phyloP scores from a whole-genome alignment of 2,797 vertebrate genomes.

The Enteromius unitaeniatus region DNA sequence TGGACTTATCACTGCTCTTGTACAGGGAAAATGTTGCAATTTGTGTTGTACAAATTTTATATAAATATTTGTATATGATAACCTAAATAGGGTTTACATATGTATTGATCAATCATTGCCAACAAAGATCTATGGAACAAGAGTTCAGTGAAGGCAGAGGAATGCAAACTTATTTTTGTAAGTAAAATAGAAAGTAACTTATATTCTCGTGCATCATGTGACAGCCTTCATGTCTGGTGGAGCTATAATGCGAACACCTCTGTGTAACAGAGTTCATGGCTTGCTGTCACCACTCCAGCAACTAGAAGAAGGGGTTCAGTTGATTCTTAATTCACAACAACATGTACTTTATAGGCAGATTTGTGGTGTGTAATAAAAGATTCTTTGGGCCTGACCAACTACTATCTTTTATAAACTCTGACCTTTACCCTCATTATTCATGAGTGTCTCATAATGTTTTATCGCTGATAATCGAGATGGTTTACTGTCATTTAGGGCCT shows the following conservation, averaged over 20 bases:
- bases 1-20: slow-evolving; percentile 82
- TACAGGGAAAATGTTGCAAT: slow-evolving; percentile 84
- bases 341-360: slow-evolving; percentile 51
- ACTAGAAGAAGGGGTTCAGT: slow-evolving; percentile 24
- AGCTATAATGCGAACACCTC: slow-evolving; percentile 32
- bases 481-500: slow-evolving; percentile 56
- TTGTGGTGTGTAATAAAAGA: slow-evolving; percentile 48
- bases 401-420: slow-evolving; percentile 55
- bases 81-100: slow-evolving; percentile 80
- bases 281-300: slow-evolving; percentile 28
- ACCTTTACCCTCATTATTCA: slow-evolving; percentile 48
- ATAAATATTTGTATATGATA: slow-evolving; percentile 86
- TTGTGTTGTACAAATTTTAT: slow-evolving; percentile 86
- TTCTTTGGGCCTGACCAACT: slow-evolving; percentile 46
- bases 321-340: slow-evolving; percentile 38
- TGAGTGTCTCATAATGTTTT: slow-evolving; percentile 55
- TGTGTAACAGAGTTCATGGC: slow-evolving; percentile 47
- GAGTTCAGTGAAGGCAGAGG: slow-evolving; percentile 50
- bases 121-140: slow-evolving; percentile 67
- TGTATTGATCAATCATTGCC: slow-evolving; percentile 75
- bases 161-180: slow-evolving; percentile 64
- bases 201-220: slow-evolving; percentile 51
- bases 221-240: slow-evolving; percentile 47
- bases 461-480: slow-evolving; percentile 29
- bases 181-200: slow-evolving; percentile 58